Evolutionary conservation across 2,797 vertebrate species (phyloP), one percentile per base, ranked within the genome.

Genomic region (Bradypodion ventrale): DNA sequence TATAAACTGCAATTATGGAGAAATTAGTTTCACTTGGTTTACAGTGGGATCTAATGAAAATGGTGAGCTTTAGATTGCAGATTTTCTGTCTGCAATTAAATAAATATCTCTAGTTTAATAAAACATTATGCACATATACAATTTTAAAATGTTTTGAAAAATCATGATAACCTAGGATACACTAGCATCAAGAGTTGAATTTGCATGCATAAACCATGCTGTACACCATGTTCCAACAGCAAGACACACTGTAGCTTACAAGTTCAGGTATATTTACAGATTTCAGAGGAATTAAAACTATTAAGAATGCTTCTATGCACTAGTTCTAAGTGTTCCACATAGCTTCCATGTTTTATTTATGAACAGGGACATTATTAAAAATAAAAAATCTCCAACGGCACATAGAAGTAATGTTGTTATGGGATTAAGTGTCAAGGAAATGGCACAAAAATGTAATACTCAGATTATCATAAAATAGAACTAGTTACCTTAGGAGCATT

Each of bases 371-470:
- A 88, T 94, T 94, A 95, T 94, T 92, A 95, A 96, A 94, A 95
- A 94, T 94, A 93, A 94, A 95, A 94, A 52, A 91, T 86, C 85
- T 94, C 90, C 91, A 94, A 92, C 83, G 78, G 84, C 88, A 95
- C 88, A 95, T 93, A 92, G 95, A 95, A 94, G 90, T 85, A 92
- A 93, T 86, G 73, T 75, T 92, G 87, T 80, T 94, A 93, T 87
- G 89, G 94, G 94, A 95, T 89, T 90, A 94, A 95, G 94, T 91
- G 87, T 90, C 94, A 95, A 75, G 84, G 73, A 93, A 95, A 94
- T 90, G 83, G 56, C 89, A 95, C 32, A 70, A 91, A 95, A 95
- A 94, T 78, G 68, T 59, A 93, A 86, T 94, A 91, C 88, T 92
- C 42, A 1, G 52, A 65, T 92, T 94, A 86, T 89, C 76, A 89